Conservation (phyloP, 1,140 invertebrate species). For the Plectrocnemia conspersa region DNA sequence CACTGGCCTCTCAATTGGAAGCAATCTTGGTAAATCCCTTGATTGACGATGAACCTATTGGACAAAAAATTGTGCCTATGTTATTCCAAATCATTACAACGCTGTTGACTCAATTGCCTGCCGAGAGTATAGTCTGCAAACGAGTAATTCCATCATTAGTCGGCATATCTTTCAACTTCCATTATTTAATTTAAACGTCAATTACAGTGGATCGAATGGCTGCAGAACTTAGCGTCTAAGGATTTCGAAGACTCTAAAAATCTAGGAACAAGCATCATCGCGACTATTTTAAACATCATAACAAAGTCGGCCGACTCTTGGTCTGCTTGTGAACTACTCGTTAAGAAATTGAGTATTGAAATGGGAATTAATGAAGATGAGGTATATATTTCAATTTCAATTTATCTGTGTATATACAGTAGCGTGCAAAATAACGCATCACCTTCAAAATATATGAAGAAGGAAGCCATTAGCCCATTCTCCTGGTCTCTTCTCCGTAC, state of each 20-base stretch:
- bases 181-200: too few relatives aligned
- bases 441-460: too few relatives aligned
- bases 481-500: too few relatives aligned
- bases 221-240: conserved; percentile 16
- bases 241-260: conserved; percentile 8
- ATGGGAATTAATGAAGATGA: conserved; percentile 17
- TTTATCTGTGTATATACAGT: too few relatives aligned
- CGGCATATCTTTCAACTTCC: too few relatives aligned
- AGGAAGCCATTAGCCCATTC: too few relatives aligned
- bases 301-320: conserved; percentile 20
- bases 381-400: too few relatives aligned
- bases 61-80: conserved; percentile 10
- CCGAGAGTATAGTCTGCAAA: not conserved
- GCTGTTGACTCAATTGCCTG: conserved; percentile 7
- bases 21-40: not conserved
- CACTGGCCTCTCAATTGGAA: conserved; percentile 11
- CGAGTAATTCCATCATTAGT: too few relatives aligned
- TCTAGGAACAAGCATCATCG: conserved; percentile 13
- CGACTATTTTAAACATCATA: conserved; percentile 5
- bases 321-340: conserved; percentile 9
- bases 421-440: too few relatives aligned
- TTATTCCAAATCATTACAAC: conserved; percentile 6
- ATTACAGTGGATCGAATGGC: conserved; percentile 28
- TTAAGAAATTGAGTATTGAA: conserved; percentile 8
- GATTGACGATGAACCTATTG: conserved; percentile 21